phyloP scores from a whole-genome alignment of 2,888 invertebrate species.

The Acleris literana region DNA sequence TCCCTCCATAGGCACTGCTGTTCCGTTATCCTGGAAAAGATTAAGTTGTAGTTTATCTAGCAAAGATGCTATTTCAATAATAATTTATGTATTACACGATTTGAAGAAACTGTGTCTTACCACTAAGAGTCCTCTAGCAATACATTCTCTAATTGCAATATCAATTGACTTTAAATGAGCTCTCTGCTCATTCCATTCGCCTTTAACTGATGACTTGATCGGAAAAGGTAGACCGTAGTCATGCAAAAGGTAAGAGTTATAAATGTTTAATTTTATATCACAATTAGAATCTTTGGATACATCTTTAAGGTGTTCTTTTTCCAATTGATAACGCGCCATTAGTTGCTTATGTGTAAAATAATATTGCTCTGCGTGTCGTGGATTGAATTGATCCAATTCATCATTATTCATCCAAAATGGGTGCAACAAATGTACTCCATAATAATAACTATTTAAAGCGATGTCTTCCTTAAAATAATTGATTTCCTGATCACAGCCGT shows the following conservation, averaged over 20 bases:
- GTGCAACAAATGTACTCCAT: conserved; percentile 79
- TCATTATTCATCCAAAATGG: conserved; percentile 84
- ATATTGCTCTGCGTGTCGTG: conserved; percentile 68
- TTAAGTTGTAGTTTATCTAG: conserved; percentile 23
- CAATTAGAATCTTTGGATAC: conserved; percentile 43
- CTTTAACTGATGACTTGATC: conserved; percentile 53
- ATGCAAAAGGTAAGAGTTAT: conserved; percentile 65
- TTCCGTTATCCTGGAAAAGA: conserved; percentile 61
- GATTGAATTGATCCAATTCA: conserved; percentile 64
- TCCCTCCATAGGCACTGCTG: conserved; percentile 61
- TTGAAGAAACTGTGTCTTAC: conserved; percentile 49
- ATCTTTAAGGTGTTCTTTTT: conserved; percentile 58
- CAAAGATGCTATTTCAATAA: too few relatives aligned
- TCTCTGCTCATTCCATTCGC: conserved; percentile 55
- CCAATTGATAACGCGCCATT: conserved; percentile 63
- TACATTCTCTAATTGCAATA: conserved; percentile 69
- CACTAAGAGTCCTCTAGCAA: conserved; percentile 68
- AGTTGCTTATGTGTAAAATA: conserved; percentile 70
- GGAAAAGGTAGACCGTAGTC: conserved; percentile 74
- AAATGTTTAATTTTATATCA: conserved; percentile 39
- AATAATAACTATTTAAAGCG: conserved; percentile 84
- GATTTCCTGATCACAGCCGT: conserved; percentile 75
- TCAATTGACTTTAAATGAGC: conserved; percentile 64
- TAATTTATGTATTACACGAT: too few relatives aligned
- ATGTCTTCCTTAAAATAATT: conserved; percentile 87